Base-by-base conservation (phyloP, 2,113 vertebrate species). In the Silurus meridionalis region DNA sequence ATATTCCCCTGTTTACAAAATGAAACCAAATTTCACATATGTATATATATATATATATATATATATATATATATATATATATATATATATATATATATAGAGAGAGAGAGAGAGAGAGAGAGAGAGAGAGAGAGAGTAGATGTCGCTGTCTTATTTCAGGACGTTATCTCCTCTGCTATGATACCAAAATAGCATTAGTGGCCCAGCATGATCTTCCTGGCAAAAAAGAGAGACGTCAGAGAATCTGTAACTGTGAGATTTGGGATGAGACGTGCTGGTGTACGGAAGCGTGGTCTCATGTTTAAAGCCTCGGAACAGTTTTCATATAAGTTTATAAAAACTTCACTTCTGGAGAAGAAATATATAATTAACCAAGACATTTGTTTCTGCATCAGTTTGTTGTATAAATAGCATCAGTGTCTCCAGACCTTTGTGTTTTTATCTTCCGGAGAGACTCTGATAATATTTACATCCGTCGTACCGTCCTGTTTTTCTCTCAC, bases 151-250 rank as follows among this genome's bases (percentile, higher is more conserved):
- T 72, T 89, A 92, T 90, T 90, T 92, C 25, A 53, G 69, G 48
- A 75, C 50, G 80, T 93, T 92, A 92, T 91, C 87, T 82, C 52
- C 67, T 87, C 83, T 83, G 63, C 90, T 92, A 90, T 83, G 88
- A 88, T 77, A 82, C 87, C 83, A 61, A 90, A 91, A 91, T 88
- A 90, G 82, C 82, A 84, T 89, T 90, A 86, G 53, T 86, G 89
- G 88, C 82, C 89, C 80, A 90, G 61, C 17, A n/a, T 53, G 81
- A 66, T 79, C 86, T 60, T 83, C 14, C 63, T 83, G 66, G 71
- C 63, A 63, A 14, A 5, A 37, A 37, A 37, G 37, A 48, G 86
- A 21, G 53, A 72, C 21, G 28, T 37, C 9, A n/a, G n/a, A 78
- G 4, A 53, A 55, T 11, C 72, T 8, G 21, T 23, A 75, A 25